Conservation (phyloP, 2,113 vertebrate genomes). For the Epinephelus cyanopodus region DNA sequence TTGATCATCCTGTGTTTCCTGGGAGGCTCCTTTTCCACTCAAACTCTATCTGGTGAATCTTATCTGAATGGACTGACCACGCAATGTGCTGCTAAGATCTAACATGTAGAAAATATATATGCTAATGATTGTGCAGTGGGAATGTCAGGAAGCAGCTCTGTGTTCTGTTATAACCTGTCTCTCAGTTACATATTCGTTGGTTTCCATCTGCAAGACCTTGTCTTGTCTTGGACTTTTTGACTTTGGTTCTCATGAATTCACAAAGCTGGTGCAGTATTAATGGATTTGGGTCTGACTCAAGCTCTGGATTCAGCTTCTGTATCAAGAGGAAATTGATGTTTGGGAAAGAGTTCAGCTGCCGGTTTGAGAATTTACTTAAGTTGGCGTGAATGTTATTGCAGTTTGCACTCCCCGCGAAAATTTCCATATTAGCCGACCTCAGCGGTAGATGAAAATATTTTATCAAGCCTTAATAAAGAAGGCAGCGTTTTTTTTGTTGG, state of each 20-base stretch:
- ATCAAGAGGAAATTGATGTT: constrained; percentile 71
- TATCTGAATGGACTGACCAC: background rate
- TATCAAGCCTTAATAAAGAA: background rate
- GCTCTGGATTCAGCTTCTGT: constrained; percentile 40
- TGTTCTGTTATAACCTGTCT: background rate
- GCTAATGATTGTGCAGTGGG: background rate
- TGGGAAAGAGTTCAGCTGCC: constrained; percentile 32
- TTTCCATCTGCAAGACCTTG: constrained; percentile 35
- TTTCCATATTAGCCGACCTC: background rate
- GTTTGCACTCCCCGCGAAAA: background rate
- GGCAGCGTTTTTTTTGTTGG: background rate
- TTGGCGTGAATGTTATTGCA: constrained; percentile 20
- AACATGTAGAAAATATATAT: background rate
- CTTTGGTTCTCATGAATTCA: constrained; percentile 36
- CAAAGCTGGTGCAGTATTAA: constrained; percentile 29
- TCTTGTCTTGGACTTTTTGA: constrained; percentile 46
- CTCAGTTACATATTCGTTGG: constrained; percentile 13
- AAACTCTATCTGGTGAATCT: background rate
- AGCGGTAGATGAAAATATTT: constrained; percentile 29
- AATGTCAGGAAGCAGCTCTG: background rate
- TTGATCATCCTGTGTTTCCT: background rate
- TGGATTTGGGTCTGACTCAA: constrained; percentile 40
- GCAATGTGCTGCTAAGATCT: background rate
- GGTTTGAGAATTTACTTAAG: constrained; percentile 19
- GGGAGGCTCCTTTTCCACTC: background rate